Evolutionary conservation across 1,140 invertebrate species (phyloP).

Genomic region (Drosophila orosa): DNA sequence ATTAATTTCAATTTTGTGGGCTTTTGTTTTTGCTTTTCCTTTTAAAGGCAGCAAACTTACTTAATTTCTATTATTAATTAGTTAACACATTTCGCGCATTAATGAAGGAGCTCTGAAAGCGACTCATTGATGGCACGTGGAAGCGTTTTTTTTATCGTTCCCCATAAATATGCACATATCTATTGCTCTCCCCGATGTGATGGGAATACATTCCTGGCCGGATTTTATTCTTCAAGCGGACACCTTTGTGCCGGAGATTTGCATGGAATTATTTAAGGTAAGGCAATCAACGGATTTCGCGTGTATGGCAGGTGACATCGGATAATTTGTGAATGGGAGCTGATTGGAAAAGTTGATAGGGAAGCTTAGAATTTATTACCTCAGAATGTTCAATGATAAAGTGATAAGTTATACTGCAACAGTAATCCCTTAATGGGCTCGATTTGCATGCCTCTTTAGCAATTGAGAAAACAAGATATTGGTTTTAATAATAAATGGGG

Average conservation of each 20-base stretch:
- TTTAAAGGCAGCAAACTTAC: conserved; percentile 36
- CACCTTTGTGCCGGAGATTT: conserved; percentile 40
- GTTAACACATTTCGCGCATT: conserved; percentile 73
- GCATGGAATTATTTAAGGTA: conserved; percentile 34
- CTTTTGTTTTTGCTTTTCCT: conserved; percentile 30
- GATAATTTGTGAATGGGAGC: conserved; percentile 18
- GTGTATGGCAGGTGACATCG: conserved; percentile 36
- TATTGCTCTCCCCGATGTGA: conserved; percentile 11
- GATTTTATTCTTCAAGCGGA: conserved; percentile 37
- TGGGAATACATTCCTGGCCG: conserved; percentile 53
- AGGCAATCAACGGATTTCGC: conserved; percentile 39
- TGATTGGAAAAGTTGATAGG: conserved; percentile 21
- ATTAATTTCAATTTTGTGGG: conserved; percentile 62
- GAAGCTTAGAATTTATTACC: conserved; percentile 2
- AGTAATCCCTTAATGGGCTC: conserved; percentile 7
- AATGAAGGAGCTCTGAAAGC: conserved; percentile 38
- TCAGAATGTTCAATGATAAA: background rate
- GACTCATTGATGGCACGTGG: conserved; percentile 67
- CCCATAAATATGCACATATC: conserved; percentile 72
- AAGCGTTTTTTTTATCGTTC: conserved; percentile 57
- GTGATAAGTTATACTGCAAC: conserved; percentile 7
- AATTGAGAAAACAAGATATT: conserved; percentile 3
- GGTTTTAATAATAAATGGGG: background rate
- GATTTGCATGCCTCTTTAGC: background rate
- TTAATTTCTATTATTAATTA: conserved; percentile 76